Evolutionary conservation across 2,888 invertebrate species (phyloP).

Genomic region (Dioctria rufipes): DNA sequence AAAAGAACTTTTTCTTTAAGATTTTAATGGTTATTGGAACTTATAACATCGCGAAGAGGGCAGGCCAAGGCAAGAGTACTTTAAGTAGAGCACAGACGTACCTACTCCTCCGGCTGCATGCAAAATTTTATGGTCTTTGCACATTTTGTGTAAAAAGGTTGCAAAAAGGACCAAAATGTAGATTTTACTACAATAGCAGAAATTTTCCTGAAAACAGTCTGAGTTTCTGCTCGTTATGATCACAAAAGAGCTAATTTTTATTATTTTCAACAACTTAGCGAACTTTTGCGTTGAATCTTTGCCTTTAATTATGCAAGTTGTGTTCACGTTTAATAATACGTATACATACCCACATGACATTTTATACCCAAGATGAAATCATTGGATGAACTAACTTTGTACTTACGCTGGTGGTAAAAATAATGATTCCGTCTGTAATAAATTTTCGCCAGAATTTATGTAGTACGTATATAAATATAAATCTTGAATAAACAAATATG

Average conservation of each 20-base stretch:
- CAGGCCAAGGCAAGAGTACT: background rate
- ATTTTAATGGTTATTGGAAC: slow-evolving; percentile 39
- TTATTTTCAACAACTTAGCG: background rate
- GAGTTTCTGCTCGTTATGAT: background rate
- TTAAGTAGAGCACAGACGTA: background rate
- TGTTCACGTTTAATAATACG: too few species aligned
- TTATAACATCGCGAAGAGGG: slow-evolving; percentile 28
- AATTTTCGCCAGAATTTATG: too few species aligned
- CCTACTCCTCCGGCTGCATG: slow-evolving; percentile 15
- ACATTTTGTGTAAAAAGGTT: slow-evolving; percentile 35
- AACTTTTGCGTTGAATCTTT: too few species aligned
- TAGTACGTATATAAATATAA: too few species aligned
- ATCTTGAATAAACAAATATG: too few species aligned
- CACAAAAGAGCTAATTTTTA: slow-evolving; percentile 13
- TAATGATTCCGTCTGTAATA: too few species aligned
- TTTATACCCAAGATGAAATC: too few species aligned
- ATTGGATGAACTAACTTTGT: too few species aligned
- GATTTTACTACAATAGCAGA: slow-evolving; percentile 14
- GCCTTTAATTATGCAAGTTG: too few species aligned
- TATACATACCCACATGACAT: too few species aligned
- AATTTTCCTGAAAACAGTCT: slow-evolving; percentile 16
- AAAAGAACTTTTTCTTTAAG: slow-evolving; percentile 28
- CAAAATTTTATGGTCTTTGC: slow-evolving; percentile 37
- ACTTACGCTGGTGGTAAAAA: too few species aligned
- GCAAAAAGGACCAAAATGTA: slow-evolving; percentile 3